phyloP scores from a whole-genome alignment of 2,113 vertebrate species.

The Scophthalmus maximus region DNA sequence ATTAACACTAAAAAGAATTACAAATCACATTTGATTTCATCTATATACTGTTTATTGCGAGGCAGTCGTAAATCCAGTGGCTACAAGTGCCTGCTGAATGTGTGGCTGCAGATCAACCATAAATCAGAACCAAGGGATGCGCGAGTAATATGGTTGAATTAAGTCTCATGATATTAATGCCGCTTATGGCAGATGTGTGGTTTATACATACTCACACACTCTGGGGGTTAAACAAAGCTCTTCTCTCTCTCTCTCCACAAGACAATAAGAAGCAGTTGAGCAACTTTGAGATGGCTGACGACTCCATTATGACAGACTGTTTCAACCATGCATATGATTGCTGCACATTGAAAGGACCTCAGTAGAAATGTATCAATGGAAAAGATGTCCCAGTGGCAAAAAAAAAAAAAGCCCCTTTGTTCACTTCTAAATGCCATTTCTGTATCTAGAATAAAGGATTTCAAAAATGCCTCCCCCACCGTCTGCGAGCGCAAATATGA shows the following conservation, averaged over 20 bases:
- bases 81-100: conserved; percentile 34
- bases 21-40: conserved; percentile 33
- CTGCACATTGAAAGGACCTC: conserved; percentile 40
- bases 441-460: conserved; percentile 60
- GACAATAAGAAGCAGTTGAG: conserved; percentile 43
- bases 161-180: background rate
- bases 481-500: conserved; percentile 48
- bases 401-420: conserved; percentile 62
- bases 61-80: conserved; percentile 33
- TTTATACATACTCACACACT: background rate
- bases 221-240: conserved; percentile 19
- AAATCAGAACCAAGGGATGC: conserved; percentile 2
- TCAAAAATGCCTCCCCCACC: conserved; percentile 37
- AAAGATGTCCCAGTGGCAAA: conserved; percentile 52
- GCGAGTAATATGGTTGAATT: conserved; percentile 3
- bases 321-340: conserved; percentile 60
- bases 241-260: conserved; percentile 20
- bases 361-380: conserved; percentile 61
- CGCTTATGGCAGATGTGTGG: conserved; percentile 1
- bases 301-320: conserved; percentile 47
- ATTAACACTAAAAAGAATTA: conserved; percentile 34
- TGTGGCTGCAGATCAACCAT: conserved; percentile 12
- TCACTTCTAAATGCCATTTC: conserved; percentile 60
- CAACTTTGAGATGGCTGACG: conserved; percentile 38
- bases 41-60: conserved; percentile 35